phyloP scores from a whole-genome alignment of 2,797 vertebrate genomes.

The Sebastes aleutianus region DNA sequence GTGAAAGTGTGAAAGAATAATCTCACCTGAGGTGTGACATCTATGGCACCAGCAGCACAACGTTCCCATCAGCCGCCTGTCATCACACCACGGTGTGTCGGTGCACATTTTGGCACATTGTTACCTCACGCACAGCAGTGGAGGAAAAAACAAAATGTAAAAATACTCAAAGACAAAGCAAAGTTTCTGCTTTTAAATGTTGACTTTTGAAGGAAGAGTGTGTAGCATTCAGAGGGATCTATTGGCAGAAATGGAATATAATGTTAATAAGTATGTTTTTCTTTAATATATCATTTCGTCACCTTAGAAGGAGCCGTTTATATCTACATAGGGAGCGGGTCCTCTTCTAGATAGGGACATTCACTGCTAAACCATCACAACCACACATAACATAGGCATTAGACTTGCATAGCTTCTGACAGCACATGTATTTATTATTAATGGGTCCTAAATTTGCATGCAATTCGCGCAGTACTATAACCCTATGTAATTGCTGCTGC shows the following conservation, averaged over 20 bases:
- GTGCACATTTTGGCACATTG: background rate
- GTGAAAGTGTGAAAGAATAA: conserved; percentile 39
- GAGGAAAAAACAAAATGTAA: background rate
- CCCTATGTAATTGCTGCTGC: background rate
- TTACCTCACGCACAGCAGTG: background rate
- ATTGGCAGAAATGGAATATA: too few relatives aligned
- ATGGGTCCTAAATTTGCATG: background rate
- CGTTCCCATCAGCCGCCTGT: conserved; percentile 45
- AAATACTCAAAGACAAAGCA: background rate
- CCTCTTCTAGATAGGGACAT: too few relatives aligned
- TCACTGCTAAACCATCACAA: background rate
- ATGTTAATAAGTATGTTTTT: too few relatives aligned
- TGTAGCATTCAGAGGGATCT: too few relatives aligned
- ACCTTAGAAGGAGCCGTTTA: too few relatives aligned
- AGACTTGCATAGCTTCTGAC: background rate
- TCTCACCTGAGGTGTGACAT: conserved; percentile 69
- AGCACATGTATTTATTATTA: background rate
- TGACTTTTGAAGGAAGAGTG: too few relatives aligned
- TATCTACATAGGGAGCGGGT: too few relatives aligned
- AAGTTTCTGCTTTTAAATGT: background rate
- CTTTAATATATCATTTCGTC: too few relatives aligned
- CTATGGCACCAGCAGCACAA: conserved; percentile 17
- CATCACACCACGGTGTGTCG: conserved; percentile 21
- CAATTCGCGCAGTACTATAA: background rate
- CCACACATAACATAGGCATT: background rate